phyloP scores from a whole-genome alignment of 2,888 invertebrate genomes.

The Chalcis sispes region DNA sequence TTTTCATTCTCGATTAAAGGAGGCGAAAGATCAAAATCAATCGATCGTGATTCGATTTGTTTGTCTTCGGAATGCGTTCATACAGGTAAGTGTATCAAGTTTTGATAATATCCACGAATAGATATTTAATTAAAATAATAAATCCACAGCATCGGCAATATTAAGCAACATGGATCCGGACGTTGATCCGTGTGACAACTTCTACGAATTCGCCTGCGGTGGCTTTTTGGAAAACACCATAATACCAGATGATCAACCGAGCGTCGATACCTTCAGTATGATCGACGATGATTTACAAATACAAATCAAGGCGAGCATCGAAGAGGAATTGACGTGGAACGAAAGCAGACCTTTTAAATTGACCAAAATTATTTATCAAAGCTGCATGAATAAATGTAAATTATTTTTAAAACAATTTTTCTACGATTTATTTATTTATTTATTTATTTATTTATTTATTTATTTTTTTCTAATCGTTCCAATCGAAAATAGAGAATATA shows the following conservation, averaged over 20 bases:
- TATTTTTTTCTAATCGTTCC: background rate
- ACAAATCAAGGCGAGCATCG: slow-evolving; percentile 84
- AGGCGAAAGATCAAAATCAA: background rate
- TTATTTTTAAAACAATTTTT: slow-evolving; percentile 58
- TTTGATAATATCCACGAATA: background rate
- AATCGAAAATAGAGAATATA: too few relatives aligned
- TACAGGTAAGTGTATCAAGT: slow-evolving; percentile 77
- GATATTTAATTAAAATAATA: background rate
- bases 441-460: background rate
- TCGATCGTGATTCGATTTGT: slow-evolving; percentile 74
- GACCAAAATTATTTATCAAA: slow-evolving; percentile 89
- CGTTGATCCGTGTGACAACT: slow-evolving; percentile 87
- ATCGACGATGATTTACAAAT: slow-evolving; percentile 87
- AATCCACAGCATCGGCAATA: slow-evolving; percentile 81
- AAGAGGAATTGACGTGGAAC: slow-evolving; percentile 78
- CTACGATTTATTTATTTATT: background rate
- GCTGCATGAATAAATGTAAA: slow-evolving; percentile 93
- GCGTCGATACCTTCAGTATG: slow-evolving; percentile 86
- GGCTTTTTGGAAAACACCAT: slow-evolving; percentile 83
- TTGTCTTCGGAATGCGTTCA: slow-evolving; percentile 87
- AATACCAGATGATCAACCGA: slow-evolving; percentile 88
- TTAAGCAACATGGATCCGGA: slow-evolving; percentile 83
- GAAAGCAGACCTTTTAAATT: slow-evolving; percentile 85
- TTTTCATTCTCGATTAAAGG: too few relatives aligned
- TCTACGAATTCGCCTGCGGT: slow-evolving; percentile 87